Base-by-base conservation (phyloP, 2,888 invertebrate genomes). In the Orthosia gothica region DNA sequence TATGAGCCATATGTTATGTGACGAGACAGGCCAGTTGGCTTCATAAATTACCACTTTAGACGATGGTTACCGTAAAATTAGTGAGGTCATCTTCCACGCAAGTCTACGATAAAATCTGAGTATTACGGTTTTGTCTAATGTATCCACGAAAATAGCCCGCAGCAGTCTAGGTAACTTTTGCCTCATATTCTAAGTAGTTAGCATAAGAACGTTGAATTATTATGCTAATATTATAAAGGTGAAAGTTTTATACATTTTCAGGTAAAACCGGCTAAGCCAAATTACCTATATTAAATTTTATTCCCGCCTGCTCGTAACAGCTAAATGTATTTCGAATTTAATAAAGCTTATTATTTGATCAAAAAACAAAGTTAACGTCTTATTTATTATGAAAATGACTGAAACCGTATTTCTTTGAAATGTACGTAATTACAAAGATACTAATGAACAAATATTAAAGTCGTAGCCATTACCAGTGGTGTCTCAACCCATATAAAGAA, bases 61-160 rank as follows among this genome's bases (percentile, higher is more conserved):
- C 20, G 32, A 74, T 47, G 18, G 52, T n/a, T 54, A 32, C 20
- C 12, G 13, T 54, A 40, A 73, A 40, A 74, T 55, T 55, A 49
- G 49, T 74, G 47, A 74, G 23, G 63, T 55, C n/a, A 55, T 40
- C 16, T 47, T 40, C 16, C n/a, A 49, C 54, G 11, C n/a, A 23
- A 55, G 3, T 23, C 54, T 49, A 26, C 32, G 23, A 74, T 74
- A 63, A 63, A 49, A 49, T 57, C 40, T 23, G n/a, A 23, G 20
- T 74, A 74, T 62, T 74, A 62, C 47, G 62, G 13, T 54, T 62
- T n/a, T 13, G 20, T 16, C 55, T 47, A 47, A 55, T 20, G 47
- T 55, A 32, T 47, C 11, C 7, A 18, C 74, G 23, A 74, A 74
- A 74, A 74, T 74, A 63, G 55, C 40, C 23, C 23, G 49, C 49